Base-by-base conservation (phyloP, 2,113 vertebrate species). In the Protobothrops flavoviridis region DNA sequence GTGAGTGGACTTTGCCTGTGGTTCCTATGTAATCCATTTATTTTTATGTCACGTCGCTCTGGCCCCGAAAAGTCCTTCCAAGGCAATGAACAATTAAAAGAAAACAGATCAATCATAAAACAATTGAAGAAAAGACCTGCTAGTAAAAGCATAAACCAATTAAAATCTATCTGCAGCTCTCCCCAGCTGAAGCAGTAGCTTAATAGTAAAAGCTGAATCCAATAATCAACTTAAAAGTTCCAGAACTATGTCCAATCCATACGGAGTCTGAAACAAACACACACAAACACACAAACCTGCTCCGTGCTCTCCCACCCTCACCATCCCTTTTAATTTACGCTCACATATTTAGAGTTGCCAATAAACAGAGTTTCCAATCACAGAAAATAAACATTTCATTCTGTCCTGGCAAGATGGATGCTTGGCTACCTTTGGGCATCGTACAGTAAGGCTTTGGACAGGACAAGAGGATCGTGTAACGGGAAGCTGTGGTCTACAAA, bases 51-150 rank as follows among this genome's bases (percentile, higher is more conserved):
- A 81, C 39, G 74, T 81, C 74, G 43, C 33, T 81, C 33, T 43
- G 33, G 17, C 8, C 74, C 7, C 20, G 17, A 81, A 29, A 87
- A 50, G 45, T 5, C 24, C 85, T 87, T 48, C 29, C 45, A 50
- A 13, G 13, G 11, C 85, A 12, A 52, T 3, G 48, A 29, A 52
- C 48, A 90, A 45, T 29, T 26, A 90, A 90, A 55, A 90, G 33
- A 26, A 59, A 90, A 97, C 96, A 95, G 97, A 98, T 97, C 96
- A 96, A 97, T 93, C 92, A 97, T 96, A 94, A 87, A 87, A 87
- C 43, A 87, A 52, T 87, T 50, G 11, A 17, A 26, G 11, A 29
- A 52, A 45, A 52, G 52, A 52, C 26, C 12, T 2, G 2, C 85
- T 52, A 29, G 26, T 87, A 52, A 87, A 52, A 29, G 24, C 85